Evolutionary conservation across 2,797 vertebrate genomes (phyloP), one percentile per base, ranked within the genome.

Genomic region (Ctenopoma kingsleyae): DNA sequence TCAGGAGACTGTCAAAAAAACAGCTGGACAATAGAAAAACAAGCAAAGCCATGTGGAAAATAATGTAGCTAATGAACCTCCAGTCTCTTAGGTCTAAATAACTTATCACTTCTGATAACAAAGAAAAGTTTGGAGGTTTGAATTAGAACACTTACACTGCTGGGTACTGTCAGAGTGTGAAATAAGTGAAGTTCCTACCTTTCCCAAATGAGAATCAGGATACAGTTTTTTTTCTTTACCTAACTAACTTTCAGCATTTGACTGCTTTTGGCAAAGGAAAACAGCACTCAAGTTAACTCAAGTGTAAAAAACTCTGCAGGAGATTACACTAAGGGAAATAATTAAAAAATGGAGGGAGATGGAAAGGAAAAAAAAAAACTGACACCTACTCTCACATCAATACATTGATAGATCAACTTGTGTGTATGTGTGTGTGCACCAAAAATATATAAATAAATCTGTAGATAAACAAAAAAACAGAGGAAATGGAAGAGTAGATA

Each of bases 371-470:
- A 46, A 77, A 82, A 46, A 63, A 89, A 80, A 74, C 74, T 88
- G 89, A 89, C 87, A 86, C 72, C 70, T 74, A 84, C 81, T 87
- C 87, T 82, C 76, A 93, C 90, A 93, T 93, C 86, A 93, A 94
- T 93, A 94, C 90, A 88, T 90, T 54, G 81, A 92, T 90, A 91
- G 90, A 92, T 92, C 89, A 88, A 70, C 88, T 85, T 84, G 67
- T 23, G 67, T 58, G 63, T 44, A 60, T 59, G 68, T 71, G 59
- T 72, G 68, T 82, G 86, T 86, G 85, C 51, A 75, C 74, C 63
- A 35, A 61, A 93, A 93, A 92, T 90, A 94, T 90, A 93, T 89
- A 93, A 94, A 93, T 91, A 95, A 90, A 88, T 82, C 50, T 89
- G 78, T 76, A 89, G 84, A 91, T 89, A 94, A 93, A 94, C 91